Conservation (phyloP, 2,888 invertebrate genomes). For the Nipponacmea schrenckii region DNA sequence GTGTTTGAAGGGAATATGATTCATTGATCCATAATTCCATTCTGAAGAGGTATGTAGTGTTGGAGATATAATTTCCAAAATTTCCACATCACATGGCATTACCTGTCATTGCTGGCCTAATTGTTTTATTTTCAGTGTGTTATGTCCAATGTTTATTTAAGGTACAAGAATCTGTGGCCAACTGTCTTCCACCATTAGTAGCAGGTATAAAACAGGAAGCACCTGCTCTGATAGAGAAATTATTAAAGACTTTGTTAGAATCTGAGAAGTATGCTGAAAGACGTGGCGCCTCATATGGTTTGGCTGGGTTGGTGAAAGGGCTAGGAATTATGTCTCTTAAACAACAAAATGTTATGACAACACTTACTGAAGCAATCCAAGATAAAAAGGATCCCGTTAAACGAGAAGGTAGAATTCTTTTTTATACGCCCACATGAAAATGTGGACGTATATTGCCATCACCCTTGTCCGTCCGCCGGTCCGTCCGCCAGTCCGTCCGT, state of each 20-base stretch:
- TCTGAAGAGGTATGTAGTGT: too few relatives aligned
- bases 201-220: slow-evolving; percentile 92
- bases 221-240: slow-evolving; percentile 85
- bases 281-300: slow-evolving; percentile 92
- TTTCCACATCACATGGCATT: not conserved
- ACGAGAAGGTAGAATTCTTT: slow-evolving; percentile 78
- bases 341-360: slow-evolving; percentile 94
- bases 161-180: slow-evolving; percentile 97
- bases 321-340: slow-evolving; percentile 94
- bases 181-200: slow-evolving; percentile 93
- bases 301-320: slow-evolving; percentile 95
- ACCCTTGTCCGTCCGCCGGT: too few relatives aligned
- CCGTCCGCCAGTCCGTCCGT: too few relatives aligned
- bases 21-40: too few relatives aligned
- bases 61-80: not conserved
- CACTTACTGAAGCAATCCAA: slow-evolving; percentile 90
- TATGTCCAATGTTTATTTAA: slow-evolving; percentile 58
- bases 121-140: too few relatives aligned
- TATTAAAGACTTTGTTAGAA: slow-evolving; percentile 70
- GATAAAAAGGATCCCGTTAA: slow-evolving; percentile 96
- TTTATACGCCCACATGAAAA: too few relatives aligned
- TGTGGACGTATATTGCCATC: too few relatives aligned
- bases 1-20: too few relatives aligned
- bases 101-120: not conserved
- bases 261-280: slow-evolving; percentile 66